Evolutionary conservation across 2,888 invertebrate species (phyloP).

Genomic region (Volucella zonaria): DNA sequence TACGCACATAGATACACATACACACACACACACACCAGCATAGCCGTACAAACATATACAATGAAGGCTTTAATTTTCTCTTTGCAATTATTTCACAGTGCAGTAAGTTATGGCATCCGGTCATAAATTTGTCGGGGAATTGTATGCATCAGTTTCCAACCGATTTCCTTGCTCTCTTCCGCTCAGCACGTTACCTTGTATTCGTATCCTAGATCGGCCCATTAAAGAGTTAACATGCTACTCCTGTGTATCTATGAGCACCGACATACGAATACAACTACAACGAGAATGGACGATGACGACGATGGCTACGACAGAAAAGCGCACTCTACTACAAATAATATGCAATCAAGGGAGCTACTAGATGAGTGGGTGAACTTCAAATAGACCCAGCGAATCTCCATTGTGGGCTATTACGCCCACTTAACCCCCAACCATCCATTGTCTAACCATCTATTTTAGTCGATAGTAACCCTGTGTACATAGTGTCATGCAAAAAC

Average conservation of each 20-base stretch:
- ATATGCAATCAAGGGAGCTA: slow-evolving; percentile 58
- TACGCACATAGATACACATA: not conserved
- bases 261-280: slow-evolving; percentile 1
- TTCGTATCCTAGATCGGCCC: not conserved
- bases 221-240: slow-evolving; percentile 58
- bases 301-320: slow-evolving; percentile 47
- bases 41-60: not conserved
- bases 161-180: slow-evolving; percentile 52
- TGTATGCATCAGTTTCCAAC: slow-evolving; percentile 65
- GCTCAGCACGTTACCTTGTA: slow-evolving; percentile 42
- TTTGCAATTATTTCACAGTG: slow-evolving; percentile 69
- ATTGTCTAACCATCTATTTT: slow-evolving; percentile 44
- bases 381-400: slow-evolving; percentile 60
- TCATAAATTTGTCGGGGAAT: slow-evolving; percentile 72
- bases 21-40: slow-evolving; percentile 9
- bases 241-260: slow-evolving; percentile 26
- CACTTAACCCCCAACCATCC: slow-evolving; percentile 6
- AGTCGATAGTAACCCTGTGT: slow-evolving; percentile 68
- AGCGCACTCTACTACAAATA: slow-evolving; percentile 64
- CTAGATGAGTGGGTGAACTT: slow-evolving; percentile 64
- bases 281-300: slow-evolving; percentile 20
- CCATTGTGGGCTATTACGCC: slow-evolving; percentile 50
- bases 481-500: slow-evolving; percentile 34
- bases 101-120: slow-evolving; percentile 72
- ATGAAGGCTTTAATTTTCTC: slow-evolving; percentile 64